These are phyloP conservation scores for Tridacna crocea DNA, from an alignment of 2,888 invertebrate genomes.

Conservation along the genomic window DNA sequence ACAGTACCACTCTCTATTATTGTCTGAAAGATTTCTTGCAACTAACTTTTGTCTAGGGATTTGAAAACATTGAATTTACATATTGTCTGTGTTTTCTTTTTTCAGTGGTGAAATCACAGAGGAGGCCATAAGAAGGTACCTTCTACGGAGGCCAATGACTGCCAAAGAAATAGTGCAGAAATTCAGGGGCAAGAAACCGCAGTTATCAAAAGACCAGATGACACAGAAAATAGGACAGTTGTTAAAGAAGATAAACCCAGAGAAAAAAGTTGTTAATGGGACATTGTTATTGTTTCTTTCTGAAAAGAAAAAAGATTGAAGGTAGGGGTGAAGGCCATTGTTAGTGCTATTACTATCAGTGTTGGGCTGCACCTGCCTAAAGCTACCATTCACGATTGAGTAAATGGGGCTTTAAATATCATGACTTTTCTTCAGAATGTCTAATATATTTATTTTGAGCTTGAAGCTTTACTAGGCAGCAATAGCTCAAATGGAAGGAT, in stretches of 20 bases:
- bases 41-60: no score
- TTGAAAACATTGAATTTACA: no score
- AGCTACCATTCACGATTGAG: no score
- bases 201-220: constrained; percentile 94
- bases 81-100: constrained; percentile 9
- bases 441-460: no score
- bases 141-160: constrained; percentile 98
- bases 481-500: no score
- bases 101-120: constrained; percentile 89
- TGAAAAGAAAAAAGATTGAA: constrained; percentile 70
- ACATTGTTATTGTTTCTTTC: constrained; percentile 92
- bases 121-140: constrained; percentile 96
- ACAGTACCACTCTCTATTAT: not conserved
- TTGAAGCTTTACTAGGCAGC: no score
- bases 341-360: no score
- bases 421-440: no score
- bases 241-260: constrained; percentile 96
- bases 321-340: no score
- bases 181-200: constrained; percentile 97
- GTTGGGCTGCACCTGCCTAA: no score
- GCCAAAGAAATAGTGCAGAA: constrained; percentile 97
- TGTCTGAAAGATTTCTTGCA: not conserved
- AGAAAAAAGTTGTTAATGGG: constrained; percentile 91
- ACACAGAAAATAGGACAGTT: constrained; percentile 97
- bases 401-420: no score